Percentiles rank a stretch among this genome's conserved stretches.
phyloP scores from a whole-genome alignment of 2,113 vertebrate species.

The Emberiza fucata region DNA sequence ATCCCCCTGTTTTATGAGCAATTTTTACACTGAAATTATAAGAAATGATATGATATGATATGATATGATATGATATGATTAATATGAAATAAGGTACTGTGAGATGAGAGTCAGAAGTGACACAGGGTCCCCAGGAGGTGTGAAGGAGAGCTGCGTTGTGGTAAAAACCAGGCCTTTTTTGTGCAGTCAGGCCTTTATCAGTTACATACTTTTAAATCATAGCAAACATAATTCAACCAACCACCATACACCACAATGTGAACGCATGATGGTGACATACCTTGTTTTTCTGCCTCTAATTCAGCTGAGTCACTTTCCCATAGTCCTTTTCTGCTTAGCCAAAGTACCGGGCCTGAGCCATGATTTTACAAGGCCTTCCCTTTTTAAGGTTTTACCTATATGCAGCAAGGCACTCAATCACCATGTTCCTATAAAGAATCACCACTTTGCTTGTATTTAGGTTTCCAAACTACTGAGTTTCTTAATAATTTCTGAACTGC shows the following conservation, averaged over 20 bases:
- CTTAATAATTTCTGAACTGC: neutral
- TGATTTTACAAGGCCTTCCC: neutral
- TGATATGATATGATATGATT: no score
- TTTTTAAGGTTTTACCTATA: neutral
- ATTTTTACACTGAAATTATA: neutral
- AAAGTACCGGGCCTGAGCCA: neutral
- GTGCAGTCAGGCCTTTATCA: neutral
- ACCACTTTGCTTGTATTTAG: neutral
- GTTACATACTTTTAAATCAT: neutral
- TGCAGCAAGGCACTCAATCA: neutral
- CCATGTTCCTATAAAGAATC: neutral
- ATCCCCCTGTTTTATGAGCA: neutral
- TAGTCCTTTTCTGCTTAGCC: neutral
- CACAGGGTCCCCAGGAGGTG: fast-evolving
- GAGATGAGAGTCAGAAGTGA: neutral
- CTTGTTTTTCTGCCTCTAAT: neutral
- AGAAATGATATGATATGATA: neutral
- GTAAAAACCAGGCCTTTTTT: neutral
- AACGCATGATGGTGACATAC: fast-evolving
- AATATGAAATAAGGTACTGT: neutral
- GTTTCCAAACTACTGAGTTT: neutral
- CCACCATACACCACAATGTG: fast-evolving
- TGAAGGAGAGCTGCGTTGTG: neutral
- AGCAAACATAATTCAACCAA: neutral
- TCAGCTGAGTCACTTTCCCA: neutral